Conservation (phyloP, 2,113 vertebrate species). For the Thalassoma bifasciatum region DNA sequence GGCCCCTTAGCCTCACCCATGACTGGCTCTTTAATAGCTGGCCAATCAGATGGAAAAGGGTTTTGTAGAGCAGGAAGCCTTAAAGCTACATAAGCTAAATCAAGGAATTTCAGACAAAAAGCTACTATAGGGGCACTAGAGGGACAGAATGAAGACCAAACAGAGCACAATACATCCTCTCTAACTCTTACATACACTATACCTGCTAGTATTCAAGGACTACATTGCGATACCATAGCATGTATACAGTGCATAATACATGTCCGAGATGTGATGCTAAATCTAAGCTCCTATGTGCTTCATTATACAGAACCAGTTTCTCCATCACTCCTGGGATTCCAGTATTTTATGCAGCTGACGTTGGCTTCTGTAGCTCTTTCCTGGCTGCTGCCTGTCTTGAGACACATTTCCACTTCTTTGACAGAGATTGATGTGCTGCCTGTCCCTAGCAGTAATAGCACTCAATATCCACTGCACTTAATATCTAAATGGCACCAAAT, state of each 20-base stretch:
- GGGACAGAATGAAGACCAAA: no score
- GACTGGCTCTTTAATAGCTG: no score
- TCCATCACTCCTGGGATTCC: constrained; percentile 46
- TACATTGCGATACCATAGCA: constrained; percentile 8
- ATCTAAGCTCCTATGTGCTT: constrained; percentile 22
- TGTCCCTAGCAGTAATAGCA: constrained; percentile 60
- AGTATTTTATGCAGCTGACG: constrained; percentile 43
- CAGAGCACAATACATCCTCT: no score
- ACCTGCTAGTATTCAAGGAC: no score
- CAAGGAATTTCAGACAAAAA: no score
- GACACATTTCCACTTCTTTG: constrained; percentile 58
- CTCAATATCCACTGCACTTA: constrained; percentile 73
- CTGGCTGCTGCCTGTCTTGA: constrained; percentile 43
- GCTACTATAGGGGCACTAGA: no score
- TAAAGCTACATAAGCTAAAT: no score
- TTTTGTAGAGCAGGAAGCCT: no score
- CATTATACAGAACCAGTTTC: constrained; percentile 42
- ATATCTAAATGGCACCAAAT: constrained; percentile 76
- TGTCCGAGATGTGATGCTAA: constrained; percentile 20
- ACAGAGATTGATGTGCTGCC: constrained; percentile 75
- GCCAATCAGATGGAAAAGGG: no score
- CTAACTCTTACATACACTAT: no score
- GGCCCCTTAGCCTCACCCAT: no score
- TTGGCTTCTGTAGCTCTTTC: constrained; percentile 39
- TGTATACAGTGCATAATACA: constrained; percentile 20